Percentiles rank a stretch among this genome's conserved stretches.
phyloP scores from a whole-genome alignment of 2,888 invertebrate species.

The Stenchaetothrips biformis region DNA sequence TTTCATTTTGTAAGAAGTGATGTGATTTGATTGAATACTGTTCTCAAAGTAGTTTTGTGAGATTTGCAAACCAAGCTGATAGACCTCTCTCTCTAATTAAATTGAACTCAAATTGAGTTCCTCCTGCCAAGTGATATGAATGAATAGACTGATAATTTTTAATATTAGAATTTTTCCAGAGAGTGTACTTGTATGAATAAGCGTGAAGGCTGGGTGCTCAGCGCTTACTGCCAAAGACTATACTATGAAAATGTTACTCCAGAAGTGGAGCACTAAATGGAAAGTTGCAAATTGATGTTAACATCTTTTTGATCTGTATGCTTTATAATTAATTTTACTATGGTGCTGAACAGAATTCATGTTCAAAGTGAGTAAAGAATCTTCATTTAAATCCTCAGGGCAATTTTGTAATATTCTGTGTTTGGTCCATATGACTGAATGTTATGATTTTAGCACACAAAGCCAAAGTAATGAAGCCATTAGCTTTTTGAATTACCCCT shows the following conservation, averaged over 20 bases:
- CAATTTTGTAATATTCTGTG: constrained; percentile 9
- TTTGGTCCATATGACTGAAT: neutral
- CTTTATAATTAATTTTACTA: neutral
- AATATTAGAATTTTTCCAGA: constrained; percentile 2
- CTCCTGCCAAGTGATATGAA: constrained; percentile 16
- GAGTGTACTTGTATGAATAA: neutral
- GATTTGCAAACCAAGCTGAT: neutral
- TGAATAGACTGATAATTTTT: constrained; percentile 25
- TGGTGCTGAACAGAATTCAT: neutral
- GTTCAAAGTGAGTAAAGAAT: constrained; percentile 10
- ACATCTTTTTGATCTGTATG: neutral
- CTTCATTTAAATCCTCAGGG: constrained; percentile 18
- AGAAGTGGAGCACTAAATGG: neutral
- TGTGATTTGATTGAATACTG: neutral
- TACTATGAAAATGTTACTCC: neutral
- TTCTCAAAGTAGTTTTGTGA: neutral
- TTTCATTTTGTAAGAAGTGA: neutral
- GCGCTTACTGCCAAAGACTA: constrained; percentile 16
- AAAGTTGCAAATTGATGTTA: neutral
- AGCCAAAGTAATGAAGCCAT: constrained; percentile 12
- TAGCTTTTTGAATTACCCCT: neutral
- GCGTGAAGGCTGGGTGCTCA: constrained; percentile 17
- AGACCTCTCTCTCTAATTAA: constrained; percentile 5
- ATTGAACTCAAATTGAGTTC: neutral
- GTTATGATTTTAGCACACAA: neutral